Evolutionary conservation across 2,113 vertebrate species (phyloP), one percentile per base, ranked within the genome.

Genomic region (Manacus vitellinus): DNA sequence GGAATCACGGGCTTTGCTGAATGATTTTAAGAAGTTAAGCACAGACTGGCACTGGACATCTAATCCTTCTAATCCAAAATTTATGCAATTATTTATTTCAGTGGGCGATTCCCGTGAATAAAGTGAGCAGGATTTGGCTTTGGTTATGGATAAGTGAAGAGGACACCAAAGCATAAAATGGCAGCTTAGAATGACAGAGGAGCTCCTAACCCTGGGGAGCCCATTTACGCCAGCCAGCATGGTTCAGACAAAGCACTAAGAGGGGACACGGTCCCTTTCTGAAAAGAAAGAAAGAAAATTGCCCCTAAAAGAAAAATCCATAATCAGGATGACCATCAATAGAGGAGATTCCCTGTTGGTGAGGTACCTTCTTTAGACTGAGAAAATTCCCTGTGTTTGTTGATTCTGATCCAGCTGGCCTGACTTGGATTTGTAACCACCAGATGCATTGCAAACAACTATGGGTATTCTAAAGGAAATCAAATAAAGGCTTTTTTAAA

Each of bases 271-370:
- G 81, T 97, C 51, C 63, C 83, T 59, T 93, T 92, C 92, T 95
- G 56, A 90, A 94, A 94, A 88, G 93, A 95, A 95, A 92, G 84
- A 94, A 91, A 96, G 90, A 89, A 96, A 97, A 95, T 78, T 94
- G 65, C 18, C 37, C 91, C 85, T 92, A 92, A 96, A 95, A 94
- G 83, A 93, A 96, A 96, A 95, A 92, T 94, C 90, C 90, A 95
- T 96, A 94, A 94, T 94, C 90, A 86, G 79, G 76, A 92, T 68
- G 91, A 93, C 88, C 65, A 87, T 94, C 95, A 95, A 94, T 78
- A 92, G 85, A 89, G n/a, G 49, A 96, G 85, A 92, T 87, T 81
- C 76, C 83, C 77, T 4, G 6, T 87, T 78, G 62, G 91, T 71
- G 83, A 94, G 95, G 70, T 84, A 78, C 59, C 90, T 89, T 97